Conservation (phyloP, 2,888 invertebrate genomes). For the Parnassius orleans region DNA sequence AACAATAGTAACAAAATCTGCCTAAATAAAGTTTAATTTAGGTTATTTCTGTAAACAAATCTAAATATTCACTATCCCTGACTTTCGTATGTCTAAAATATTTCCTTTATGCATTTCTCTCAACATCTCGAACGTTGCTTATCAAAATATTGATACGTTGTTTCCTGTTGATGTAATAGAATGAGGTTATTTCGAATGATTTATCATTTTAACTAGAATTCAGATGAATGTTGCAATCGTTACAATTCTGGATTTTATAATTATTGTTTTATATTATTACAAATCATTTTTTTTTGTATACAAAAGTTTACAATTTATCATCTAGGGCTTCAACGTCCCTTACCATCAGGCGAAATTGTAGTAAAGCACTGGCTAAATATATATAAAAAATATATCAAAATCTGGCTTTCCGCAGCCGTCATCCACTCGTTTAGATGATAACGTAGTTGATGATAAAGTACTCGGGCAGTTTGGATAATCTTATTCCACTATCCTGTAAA, state of each 20-base stretch:
- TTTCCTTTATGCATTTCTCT: constrained; percentile 24
- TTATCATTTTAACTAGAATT: constrained; percentile 24
- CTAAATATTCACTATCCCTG: constrained; percentile 13
- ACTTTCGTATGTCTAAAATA: constrained; percentile 14
- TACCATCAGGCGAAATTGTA: too few relatives aligned
- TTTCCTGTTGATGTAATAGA: constrained; percentile 28
- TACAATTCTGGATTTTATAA: not conserved
- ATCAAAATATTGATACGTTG: constrained; percentile 31
- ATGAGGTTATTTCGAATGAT: constrained; percentile 24
- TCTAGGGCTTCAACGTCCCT: too few relatives aligned
- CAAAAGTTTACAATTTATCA: too few relatives aligned
- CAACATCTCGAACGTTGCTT: constrained; percentile 18
- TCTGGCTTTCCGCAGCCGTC: too few relatives aligned
- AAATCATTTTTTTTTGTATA: too few relatives aligned
- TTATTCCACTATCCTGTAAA: too few relatives aligned
- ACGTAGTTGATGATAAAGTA: too few relatives aligned
- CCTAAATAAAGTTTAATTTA: not conserved
- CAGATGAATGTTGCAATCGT: not conserved
- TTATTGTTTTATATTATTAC: too few relatives aligned
- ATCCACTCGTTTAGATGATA: too few relatives aligned
- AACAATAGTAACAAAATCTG: not conserved
- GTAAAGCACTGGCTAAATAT: too few relatives aligned
- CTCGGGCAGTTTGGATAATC: too few relatives aligned
- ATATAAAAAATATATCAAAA: too few relatives aligned
- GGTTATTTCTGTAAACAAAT: constrained; percentile 1